Percentiles rank a stretch among this genome's conserved stretches.
phyloP scores from a whole-genome alignment of 2,888 invertebrate genomes.

The Cerceris ruficornis region DNA sequence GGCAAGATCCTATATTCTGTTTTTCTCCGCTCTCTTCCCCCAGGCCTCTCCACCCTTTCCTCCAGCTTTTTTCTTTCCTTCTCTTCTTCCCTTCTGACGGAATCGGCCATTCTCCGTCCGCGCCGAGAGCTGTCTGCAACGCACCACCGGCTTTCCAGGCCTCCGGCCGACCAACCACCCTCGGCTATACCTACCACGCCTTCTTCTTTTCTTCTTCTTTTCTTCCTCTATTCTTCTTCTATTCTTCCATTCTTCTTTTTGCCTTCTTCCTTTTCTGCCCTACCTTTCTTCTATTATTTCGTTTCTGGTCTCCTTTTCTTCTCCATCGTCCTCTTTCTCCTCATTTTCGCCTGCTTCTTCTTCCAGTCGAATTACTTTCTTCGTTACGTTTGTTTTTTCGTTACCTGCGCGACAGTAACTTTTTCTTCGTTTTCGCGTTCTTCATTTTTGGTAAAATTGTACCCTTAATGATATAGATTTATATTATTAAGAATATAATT shows the following conservation, averaged over 20 bases:
- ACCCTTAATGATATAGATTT: too few species aligned
- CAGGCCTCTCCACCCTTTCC: conserved; percentile 23
- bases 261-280: too few species aligned
- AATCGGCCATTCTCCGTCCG: conserved; percentile 75
- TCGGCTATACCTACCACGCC: conserved; percentile 44
- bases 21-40: conserved; percentile 51
- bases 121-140: conserved; percentile 71
- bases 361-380: too few species aligned
- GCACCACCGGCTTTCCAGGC: conserved; percentile 68
- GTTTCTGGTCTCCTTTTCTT: too few species aligned
- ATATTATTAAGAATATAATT: too few species aligned
- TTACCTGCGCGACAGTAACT: too few species aligned
- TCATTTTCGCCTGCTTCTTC: too few species aligned
- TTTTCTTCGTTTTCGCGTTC: too few species aligned
- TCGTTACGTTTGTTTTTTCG: too few species aligned
- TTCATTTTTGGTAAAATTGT: too few species aligned
- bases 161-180: conserved; percentile 50
- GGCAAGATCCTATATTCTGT: conserved; percentile 49
- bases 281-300: too few species aligned
- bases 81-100: conserved; percentile 63
- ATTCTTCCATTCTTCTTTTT: conserved; percentile 46
- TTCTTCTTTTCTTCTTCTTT: conserved; percentile 28
- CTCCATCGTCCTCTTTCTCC: too few species aligned
- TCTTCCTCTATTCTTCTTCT: conserved; percentile 35
- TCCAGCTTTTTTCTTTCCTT: conserved; percentile 52